Conservation (phyloP, 2,888 invertebrate genomes). For the Drosophila lacicola region DNA sequence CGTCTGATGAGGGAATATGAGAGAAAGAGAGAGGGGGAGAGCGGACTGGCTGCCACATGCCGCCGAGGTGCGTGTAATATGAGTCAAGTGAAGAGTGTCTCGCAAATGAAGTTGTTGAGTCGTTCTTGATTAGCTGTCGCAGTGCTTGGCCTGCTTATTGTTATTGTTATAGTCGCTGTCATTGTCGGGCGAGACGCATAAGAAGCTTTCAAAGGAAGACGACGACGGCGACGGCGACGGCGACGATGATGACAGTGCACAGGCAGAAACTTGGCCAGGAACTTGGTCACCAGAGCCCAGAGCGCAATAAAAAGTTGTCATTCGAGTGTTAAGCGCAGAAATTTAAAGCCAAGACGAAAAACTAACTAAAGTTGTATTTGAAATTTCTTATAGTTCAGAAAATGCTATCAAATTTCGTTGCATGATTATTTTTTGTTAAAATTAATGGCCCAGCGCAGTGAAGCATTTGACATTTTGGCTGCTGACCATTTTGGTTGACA, state of each 20-base stretch:
- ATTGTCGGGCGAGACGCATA: slow-evolving; percentile 54
- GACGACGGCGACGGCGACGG: not conserved
- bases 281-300: not conserved
- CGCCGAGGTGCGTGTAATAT: slow-evolving; percentile 69
- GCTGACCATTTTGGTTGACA: slow-evolving; percentile 64
- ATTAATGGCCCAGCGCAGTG: slow-evolving; percentile 33
- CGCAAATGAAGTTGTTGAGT: slow-evolving; percentile 69
- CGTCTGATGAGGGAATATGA: slow-evolving; percentile 13
- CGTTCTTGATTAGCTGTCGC: slow-evolving; percentile 47
- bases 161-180: slow-evolving; percentile 35
- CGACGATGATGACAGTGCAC: slow-evolving; percentile 46
- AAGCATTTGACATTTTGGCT: slow-evolving; percentile 70
- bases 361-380: not conserved
- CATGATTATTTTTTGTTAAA: slow-evolving; percentile 11
- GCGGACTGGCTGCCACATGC: slow-evolving; percentile 2
- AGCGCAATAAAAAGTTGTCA: slow-evolving; percentile 39
- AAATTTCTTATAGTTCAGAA: not conserved
- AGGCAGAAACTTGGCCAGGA: slow-evolving; percentile 23
- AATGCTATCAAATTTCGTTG: slow-evolving; percentile 5
- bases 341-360: not conserved
- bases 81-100: slow-evolving; percentile 59
- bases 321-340: slow-evolving; percentile 6
- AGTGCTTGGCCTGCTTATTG: slow-evolving; percentile 29
- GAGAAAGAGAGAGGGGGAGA: not conserved
- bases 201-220: slow-evolving; percentile 65